Conservation (phyloP, 2,888 invertebrate species). For the Nysson spinosus region DNA sequence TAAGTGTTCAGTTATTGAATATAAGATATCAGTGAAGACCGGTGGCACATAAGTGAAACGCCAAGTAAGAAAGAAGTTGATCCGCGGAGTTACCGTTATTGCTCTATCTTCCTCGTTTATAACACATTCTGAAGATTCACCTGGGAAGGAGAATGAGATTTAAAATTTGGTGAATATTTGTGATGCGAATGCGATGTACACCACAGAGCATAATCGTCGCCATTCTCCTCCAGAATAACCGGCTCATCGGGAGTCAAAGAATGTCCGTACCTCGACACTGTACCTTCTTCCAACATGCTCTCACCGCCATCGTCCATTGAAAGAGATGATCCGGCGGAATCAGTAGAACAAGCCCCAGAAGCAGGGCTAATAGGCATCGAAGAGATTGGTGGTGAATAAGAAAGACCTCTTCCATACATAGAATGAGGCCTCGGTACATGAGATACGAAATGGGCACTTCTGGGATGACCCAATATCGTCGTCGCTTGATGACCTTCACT, state of each 20-base stretch:
- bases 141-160: constrained; percentile 78
- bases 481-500: constrained; percentile 80
- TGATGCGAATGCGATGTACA: constrained; percentile 61
- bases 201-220: constrained; percentile 79
- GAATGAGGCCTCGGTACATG: constrained; percentile 77
- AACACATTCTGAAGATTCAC: constrained; percentile 52
- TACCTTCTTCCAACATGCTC: constrained; percentile 69
- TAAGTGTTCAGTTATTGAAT: too few relatives aligned
- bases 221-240: constrained; percentile 82
- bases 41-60: too few relatives aligned
- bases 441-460: constrained; percentile 76
- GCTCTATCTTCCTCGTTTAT: not conserved
- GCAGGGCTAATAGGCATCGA: constrained; percentile 82
- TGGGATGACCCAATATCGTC: constrained; percentile 69
- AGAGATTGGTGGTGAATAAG: constrained; percentile 78
- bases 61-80: too few relatives aligned
- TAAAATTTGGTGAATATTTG: constrained; percentile 77
- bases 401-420: constrained; percentile 77
- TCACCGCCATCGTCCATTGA: constrained; percentile 82
- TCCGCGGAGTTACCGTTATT: too few relatives aligned
- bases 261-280: constrained; percentile 76
- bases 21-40: too few relatives aligned
- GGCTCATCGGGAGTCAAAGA: constrained; percentile 82
- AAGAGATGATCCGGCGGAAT: constrained; percentile 84
- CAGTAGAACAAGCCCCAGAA: constrained; percentile 81